Conservation (phyloP, 2,113 vertebrate genomes). For the Ellobius talpinus region DNA sequence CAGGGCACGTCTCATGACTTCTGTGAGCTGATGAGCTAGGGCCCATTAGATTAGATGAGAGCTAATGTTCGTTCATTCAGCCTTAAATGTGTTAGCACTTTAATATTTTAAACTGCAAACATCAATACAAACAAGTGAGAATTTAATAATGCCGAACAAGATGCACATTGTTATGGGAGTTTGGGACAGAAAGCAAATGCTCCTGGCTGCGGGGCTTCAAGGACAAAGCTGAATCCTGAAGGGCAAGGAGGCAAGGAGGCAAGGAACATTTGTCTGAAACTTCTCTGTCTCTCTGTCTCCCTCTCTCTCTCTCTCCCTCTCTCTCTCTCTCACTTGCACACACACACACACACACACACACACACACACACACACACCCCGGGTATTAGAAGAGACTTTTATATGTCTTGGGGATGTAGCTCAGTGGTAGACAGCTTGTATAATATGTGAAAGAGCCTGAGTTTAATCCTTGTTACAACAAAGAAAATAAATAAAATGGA, state of each 20-base stretch:
- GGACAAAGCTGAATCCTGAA: neutral
- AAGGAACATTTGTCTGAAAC: neutral
- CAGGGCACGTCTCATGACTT: neutral
- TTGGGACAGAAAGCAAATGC: neutral
- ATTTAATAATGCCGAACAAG: constrained; percentile 51
- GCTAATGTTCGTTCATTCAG: neutral
- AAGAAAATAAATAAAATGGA: neutral
- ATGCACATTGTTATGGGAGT: neutral
- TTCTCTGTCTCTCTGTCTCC: neutral
- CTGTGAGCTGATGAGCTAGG: neutral
- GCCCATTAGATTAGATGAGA: neutral
- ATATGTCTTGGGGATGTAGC: neutral
- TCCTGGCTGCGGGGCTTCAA: neutral
- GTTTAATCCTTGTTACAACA: neutral
- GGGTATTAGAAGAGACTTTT: neutral
- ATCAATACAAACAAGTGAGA: constrained; percentile 38
- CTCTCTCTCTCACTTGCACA: neutral
- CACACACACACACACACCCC: neutral
- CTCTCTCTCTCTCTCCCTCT: no score
- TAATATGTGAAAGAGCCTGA: neutral
- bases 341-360: neutral
- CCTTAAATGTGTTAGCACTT: constrained; percentile 33
- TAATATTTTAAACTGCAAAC: constrained; percentile 45
- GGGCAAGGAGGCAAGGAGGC: neutral
- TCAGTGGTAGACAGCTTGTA: neutral